Evolutionary conservation across 2,888 invertebrate genomes (phyloP).

Genomic region (Eupithecia pulchellata): DNA sequence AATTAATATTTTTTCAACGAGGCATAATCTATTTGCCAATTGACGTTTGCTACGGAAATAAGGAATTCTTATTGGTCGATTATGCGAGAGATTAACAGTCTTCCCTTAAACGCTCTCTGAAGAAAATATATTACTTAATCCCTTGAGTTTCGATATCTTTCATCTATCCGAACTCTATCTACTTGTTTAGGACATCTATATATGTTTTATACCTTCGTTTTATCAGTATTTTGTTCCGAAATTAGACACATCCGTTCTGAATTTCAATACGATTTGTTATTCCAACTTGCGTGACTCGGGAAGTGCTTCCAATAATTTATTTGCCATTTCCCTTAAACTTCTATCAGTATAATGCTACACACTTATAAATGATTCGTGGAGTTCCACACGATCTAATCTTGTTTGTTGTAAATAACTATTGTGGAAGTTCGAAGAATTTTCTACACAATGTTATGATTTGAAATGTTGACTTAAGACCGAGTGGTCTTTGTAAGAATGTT

Average conservation of each 20-base stretch:
- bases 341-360: constrained; percentile 19
- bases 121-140: background rate
- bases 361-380: constrained; percentile 19
- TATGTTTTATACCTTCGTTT: background rate
- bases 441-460: background rate
- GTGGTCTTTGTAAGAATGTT: no score
- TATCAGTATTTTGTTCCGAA: constrained; percentile 7
- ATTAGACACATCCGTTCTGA: constrained; percentile 1
- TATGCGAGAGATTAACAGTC: background rate
- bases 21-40: background rate
- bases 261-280: constrained; percentile 14
- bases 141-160: background rate
- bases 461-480: background rate
- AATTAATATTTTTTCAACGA: background rate
- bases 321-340: constrained; percentile 13
- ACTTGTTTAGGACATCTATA: background rate
- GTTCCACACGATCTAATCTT: constrained; percentile 3
- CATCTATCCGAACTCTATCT: background rate
- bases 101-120: background rate
- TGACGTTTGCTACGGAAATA: background rate
- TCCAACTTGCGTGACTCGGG: constrained; percentile 27
- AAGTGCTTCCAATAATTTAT: constrained; percentile 20
- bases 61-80: background rate
- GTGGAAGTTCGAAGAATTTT: background rate
- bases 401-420: background rate